Evolutionary conservation across 2,797 vertebrate genomes (phyloP).

Genomic region (Coranthus polyacanthus): DNA sequence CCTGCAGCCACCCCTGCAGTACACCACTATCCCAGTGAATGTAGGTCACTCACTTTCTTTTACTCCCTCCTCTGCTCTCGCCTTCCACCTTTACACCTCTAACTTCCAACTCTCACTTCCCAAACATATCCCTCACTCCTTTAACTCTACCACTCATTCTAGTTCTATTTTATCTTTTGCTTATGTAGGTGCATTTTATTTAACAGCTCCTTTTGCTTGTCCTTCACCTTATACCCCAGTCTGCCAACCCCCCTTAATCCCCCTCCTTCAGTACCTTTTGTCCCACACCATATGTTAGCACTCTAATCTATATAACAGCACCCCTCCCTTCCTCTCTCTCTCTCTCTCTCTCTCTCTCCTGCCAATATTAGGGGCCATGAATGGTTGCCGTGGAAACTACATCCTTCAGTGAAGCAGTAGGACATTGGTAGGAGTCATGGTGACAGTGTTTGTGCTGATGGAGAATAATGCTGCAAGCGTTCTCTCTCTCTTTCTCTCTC

Average conservation of each 20-base stretch:
- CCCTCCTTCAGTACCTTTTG: constrained; percentile 37
- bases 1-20: constrained; percentile 69
- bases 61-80: constrained; percentile 45
- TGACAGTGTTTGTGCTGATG: constrained; percentile 82
- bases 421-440: constrained; percentile 74
- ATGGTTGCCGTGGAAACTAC: constrained; percentile 88
- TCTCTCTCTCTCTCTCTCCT: constrained; percentile 38
- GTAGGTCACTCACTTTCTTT: constrained; percentile 75
- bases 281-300: constrained; percentile 69
- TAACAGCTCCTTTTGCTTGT: constrained; percentile 10
- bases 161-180: constrained; percentile 3
- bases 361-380: constrained; percentile 73
- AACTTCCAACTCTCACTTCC: constrained; percentile 23
- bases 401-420: constrained; percentile 79
- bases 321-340: constrained; percentile 34
- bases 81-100: constrained; percentile 39
- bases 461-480: constrained; percentile 81
- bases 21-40: constrained; percentile 66
- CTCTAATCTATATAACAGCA: constrained; percentile 40
- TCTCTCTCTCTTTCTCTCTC: constrained; percentile 40
- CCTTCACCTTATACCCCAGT: constrained; percentile 43
- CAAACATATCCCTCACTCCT: constrained; percentile 9
- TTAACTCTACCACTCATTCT: neutral
- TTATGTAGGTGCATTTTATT: constrained; percentile 9
- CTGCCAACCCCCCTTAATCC: neutral